Conservation (phyloP, 2,797 vertebrate genomes). For the Apogon hyalosoma region DNA sequence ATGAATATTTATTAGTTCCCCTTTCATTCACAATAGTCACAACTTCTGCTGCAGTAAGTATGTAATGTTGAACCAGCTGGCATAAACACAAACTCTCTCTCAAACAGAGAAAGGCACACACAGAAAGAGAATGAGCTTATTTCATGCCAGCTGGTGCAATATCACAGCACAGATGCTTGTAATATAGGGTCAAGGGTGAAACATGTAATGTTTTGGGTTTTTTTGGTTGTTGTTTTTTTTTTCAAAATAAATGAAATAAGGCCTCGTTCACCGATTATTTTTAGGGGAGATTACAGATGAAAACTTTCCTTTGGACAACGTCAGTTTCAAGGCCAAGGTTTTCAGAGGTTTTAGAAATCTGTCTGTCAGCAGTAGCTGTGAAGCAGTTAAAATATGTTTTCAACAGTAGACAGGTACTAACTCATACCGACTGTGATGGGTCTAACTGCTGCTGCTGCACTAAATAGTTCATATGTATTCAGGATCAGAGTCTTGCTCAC, state of each 20-base stretch:
- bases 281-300: constrained; percentile 12
- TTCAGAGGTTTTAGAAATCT: constrained; percentile 11
- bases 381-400: constrained; percentile 26
- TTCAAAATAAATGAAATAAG: constrained; percentile 20
- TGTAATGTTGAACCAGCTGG: constrained; percentile 28
- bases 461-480: constrained; percentile 52
- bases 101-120: constrained; percentile 9
- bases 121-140: constrained; percentile 26
- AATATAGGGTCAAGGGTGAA: constrained; percentile 33
- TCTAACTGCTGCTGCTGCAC: constrained; percentile 10
- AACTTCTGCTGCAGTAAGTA: constrained; percentile 13
- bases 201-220: constrained; percentile 1
- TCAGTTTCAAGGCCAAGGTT: constrained; percentile 11
- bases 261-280: constrained; percentile 15
- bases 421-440: constrained; percentile 28
- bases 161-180: constrained; percentile 31
- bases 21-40: neutral
- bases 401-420: constrained; percentile 18
- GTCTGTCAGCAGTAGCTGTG: constrained; percentile 2
- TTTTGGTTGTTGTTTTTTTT: constrained; percentile 5
- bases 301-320: neutral
- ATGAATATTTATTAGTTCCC: constrained; percentile 3
- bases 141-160: constrained; percentile 32
- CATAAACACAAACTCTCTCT: neutral
- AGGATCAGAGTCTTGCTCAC: constrained; percentile 19